Base-by-base conservation (phyloP, 2,888 invertebrate species). In the Isotomurus palustris region DNA sequence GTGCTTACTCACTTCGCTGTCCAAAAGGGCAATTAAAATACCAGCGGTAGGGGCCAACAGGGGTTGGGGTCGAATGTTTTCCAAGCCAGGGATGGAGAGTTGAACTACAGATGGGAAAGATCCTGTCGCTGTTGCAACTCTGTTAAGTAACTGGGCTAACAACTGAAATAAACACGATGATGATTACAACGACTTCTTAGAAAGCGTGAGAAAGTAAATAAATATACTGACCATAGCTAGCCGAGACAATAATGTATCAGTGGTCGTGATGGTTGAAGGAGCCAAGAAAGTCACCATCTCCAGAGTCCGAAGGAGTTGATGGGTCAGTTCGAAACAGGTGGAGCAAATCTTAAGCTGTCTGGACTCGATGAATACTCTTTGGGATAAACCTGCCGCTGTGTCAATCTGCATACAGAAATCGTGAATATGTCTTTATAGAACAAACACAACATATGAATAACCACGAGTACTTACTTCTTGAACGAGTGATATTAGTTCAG, bases 401-500 rank as follows among this genome's bases (percentile, higher is more conserved):
- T 85, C 84, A 68, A 86, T 83, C 80, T 83, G 67, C 28, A 40
- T 19, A 3, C 3, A 19, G 21, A 44, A 27, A 14, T 22, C 35
- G 35, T 48, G 8, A 48, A 28, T 28, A 17, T 12, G 29, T 29
- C 8, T 14, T 10, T 6, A n/a, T 29, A 48, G 21, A 29, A 25
- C 17, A 22, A 10, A 21, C 22, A 25, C 2, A 49, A 17, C 4
- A 14, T 21, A 41, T 10, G 14, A 8, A 44, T n/a, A 29, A 32
- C 12, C n/a, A 27, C 22, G 10, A n/a, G 40, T 28, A 41, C 45
- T 51, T 72, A 84, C 84, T 79, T 90, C 89, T 74, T 90, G 90
- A 72, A 90, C 79, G 80, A 89, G 83, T 24, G 87, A 84, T 64
- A 90, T 86, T 72, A 90, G 90, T 73, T 91, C 90, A 0, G 90